Evolutionary conservation across 2,888 invertebrate genomes (phyloP).

Genomic region (Melinaea menophilus): DNA sequence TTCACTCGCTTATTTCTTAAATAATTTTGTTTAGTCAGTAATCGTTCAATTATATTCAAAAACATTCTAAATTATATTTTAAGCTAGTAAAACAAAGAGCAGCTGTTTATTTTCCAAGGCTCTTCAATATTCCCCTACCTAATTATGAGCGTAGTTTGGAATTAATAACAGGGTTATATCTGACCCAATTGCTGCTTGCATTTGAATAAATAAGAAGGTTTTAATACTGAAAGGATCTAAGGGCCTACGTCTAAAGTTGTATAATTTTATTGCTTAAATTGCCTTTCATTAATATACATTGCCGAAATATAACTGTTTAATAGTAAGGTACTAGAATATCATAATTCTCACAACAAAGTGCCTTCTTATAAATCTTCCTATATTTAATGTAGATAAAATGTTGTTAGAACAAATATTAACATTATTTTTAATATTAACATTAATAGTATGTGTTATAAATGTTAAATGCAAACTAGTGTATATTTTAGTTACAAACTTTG

Average conservation of each 20-base stretch:
- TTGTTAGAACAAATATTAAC: no score
- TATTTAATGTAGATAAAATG: no score
- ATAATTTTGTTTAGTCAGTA: neutral
- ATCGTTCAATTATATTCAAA: neutral
- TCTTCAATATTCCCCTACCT: constrained; percentile 18
- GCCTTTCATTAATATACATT: neutral
- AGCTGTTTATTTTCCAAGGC: constrained; percentile 12
- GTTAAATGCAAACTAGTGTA: no score
- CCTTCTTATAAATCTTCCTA: no score
- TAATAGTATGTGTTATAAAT: no score
- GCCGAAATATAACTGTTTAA: neutral
- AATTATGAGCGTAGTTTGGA: constrained; percentile 18
- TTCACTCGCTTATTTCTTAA: no score
- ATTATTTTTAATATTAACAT: no score
- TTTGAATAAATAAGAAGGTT: constrained; percentile 10
- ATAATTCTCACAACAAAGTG: no score
- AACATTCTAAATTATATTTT: neutral
- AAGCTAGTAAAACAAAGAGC: constrained; percentile 11
- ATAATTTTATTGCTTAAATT: constrained; percentile 2
- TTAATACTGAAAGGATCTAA: constrained; percentile 6
- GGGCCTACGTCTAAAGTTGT: neutral
- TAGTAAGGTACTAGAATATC: no score
- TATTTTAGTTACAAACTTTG: no score
- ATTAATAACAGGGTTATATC: constrained; percentile 20
- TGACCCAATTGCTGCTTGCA: constrained; percentile 20